Conservation (phyloP, 1,140 invertebrate genomes). For the Choristoneura fumiferana region DNA sequence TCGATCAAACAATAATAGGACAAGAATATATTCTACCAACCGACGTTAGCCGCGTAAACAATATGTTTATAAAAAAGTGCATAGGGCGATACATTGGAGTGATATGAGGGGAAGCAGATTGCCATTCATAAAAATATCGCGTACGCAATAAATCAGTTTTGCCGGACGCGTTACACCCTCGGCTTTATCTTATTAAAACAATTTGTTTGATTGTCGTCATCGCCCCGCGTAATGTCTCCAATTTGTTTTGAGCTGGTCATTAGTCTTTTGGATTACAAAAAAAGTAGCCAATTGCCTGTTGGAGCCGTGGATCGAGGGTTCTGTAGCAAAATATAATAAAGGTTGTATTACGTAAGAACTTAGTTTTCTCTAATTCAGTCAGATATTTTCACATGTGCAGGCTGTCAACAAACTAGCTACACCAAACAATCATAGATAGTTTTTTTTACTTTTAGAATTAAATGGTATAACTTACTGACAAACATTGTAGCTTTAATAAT, state of each 20-base stretch:
- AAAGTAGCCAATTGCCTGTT: not conserved
- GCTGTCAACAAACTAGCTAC: too few species aligned
- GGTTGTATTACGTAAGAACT: too few species aligned
- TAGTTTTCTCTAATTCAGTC: too few species aligned
- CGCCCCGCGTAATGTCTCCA: constrained; percentile 3
- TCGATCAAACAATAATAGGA: too few species aligned
- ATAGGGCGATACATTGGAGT: not conserved
- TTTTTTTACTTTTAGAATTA: too few species aligned
- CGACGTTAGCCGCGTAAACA: not conserved
- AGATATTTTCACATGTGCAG: too few species aligned
- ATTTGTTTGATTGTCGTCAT: constrained; percentile 18
- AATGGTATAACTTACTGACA: too few species aligned
- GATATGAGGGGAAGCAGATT: constrained; percentile 15
- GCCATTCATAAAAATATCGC: constrained; percentile 18
- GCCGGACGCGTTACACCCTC: not conserved
- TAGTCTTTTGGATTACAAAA: constrained; percentile 10
- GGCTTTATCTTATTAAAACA: constrained; percentile 16
- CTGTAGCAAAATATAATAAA: too few species aligned
- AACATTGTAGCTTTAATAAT: too few species aligned
- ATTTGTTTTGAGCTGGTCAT: constrained; percentile 11
- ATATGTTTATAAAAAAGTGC: constrained; percentile 5
- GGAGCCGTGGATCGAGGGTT: too few species aligned
- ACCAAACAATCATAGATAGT: too few species aligned
- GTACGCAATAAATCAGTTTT: constrained; percentile 12
- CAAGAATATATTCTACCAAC: too few species aligned